Evolutionary conservation across 2,888 invertebrate genomes (phyloP), one percentile per base, ranked within the genome.

Genomic region (Odontocolon sp.): DNA sequence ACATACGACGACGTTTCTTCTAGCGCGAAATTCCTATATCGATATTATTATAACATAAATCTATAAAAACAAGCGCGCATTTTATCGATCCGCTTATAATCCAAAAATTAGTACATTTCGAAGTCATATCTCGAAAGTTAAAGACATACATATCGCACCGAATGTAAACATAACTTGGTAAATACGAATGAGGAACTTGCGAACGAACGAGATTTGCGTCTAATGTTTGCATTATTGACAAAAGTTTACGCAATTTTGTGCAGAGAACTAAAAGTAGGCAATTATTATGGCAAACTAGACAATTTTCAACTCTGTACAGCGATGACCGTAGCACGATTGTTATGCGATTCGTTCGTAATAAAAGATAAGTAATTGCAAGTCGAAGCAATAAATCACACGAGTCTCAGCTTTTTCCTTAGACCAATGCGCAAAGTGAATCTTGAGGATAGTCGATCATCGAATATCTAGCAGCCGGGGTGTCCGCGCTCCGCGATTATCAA

Each of bases 351-450:
- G 31, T 33, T 36, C 21, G 5, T 0, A 8, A 8, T 5, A 47
- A 26, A 64, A 36, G 71, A 71, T 71, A 63, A 71, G 71, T 11
- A 38, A 61, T 38, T 63, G 33, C 59, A 33, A 16, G 38, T 59
- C 50, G 28, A 59, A 67, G 72, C 61, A 72, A 59, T 40, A 68
- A 68, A 28, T 64, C 5, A n/a, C 18, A 38, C 63, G 16, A 40
- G 26, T 63, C 18, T 1, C 23, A 36, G 47, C 33, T 31, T 8
- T 68, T 9, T 38, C 18, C 16, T 18, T 47, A 47, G 56, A 47
- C 26, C 50, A 23, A 36, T 18, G 50, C 47, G 21, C 40, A 33
- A 54, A 11, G 42, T 36, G 16, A 72, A n/a, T 59, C 5, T 18
- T 1, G 36, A 36, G 26, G 16, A 16, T 57, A 66, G 64, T 70